phyloP scores from a whole-genome alignment of 2,888 invertebrate species.

The Cephus spinipes region DNA sequence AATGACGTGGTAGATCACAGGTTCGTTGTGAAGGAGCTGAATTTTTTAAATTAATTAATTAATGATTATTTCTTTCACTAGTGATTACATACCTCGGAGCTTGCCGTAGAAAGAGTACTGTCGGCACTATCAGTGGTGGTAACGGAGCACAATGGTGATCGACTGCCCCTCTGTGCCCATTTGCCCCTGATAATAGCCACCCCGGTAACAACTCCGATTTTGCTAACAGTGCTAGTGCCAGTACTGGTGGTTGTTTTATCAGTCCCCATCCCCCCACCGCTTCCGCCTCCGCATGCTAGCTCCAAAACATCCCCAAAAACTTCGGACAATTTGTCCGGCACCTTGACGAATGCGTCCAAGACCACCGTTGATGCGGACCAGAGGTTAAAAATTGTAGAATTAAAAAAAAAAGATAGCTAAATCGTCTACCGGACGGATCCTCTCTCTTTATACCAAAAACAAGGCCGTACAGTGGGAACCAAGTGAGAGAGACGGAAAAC shows the following conservation, averaged over 20 bases:
- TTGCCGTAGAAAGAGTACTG: constrained; percentile 53
- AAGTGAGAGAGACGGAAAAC: not conserved
- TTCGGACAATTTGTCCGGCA: constrained; percentile 63
- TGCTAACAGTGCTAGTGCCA: constrained; percentile 41
- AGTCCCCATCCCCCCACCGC: constrained; percentile 37
- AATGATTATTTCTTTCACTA: not conserved
- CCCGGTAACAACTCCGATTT: constrained; percentile 55
- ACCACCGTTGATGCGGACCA: constrained; percentile 40
- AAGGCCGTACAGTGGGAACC: not conserved
- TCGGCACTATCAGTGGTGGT: constrained; percentile 56
- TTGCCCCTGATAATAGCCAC: constrained; percentile 56
- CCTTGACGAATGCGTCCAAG: constrained; percentile 61
- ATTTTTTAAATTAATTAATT: not conserved
- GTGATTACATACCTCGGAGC: constrained; percentile 53
- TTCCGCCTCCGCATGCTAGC: constrained; percentile 56
- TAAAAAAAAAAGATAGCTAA: not conserved
- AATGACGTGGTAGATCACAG: not conserved
- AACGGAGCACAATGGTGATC: constrained; percentile 54
- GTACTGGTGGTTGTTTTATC: constrained; percentile 21
- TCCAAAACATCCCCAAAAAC: constrained; percentile 62
- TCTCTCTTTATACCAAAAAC: not conserved
- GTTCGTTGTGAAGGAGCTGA: not conserved
- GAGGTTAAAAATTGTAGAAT: not conserved
- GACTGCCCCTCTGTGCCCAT: constrained; percentile 53
- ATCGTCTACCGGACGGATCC: not conserved